phyloP scores from a whole-genome alignment of 2,113 vertebrate genomes.

The Cyprinus carpio region DNA sequence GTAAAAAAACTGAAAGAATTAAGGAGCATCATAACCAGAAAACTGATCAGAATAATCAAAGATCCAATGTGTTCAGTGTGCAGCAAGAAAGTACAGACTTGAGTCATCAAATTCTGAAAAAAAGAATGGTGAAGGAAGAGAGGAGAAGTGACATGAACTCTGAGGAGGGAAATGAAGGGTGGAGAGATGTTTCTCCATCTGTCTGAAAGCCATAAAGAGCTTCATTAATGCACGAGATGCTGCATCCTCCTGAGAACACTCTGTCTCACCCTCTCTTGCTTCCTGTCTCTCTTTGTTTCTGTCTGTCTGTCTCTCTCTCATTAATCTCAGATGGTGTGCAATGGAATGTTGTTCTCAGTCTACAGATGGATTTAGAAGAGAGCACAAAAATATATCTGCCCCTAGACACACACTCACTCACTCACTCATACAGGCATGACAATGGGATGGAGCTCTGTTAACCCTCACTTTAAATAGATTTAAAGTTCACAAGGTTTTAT shows the following conservation, averaged over 20 bases:
- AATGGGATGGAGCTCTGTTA: not conserved
- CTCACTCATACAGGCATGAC: slow-evolving; percentile 33
- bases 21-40: not conserved
- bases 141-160: not conserved
- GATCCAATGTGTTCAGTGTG: not conserved
- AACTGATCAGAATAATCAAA: not conserved
- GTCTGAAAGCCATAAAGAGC: slow-evolving; percentile 37
- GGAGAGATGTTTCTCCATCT: slow-evolving; percentile 12
- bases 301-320: slow-evolving; percentile 16
- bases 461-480: not conserved
- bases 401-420: slow-evolving; percentile 39
- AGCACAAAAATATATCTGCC: slow-evolving; percentile 32
- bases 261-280: not conserved
- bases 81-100: not conserved
- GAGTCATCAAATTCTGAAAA: not conserved
- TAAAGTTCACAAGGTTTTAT: not conserved
- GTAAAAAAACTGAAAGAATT: not conserved
- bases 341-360: slow-evolving; percentile 64
- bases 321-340: slow-evolving; percentile 58
- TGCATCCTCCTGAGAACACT: slow-evolving; percentile 12
- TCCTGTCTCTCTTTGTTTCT: slow-evolving; percentile 10
- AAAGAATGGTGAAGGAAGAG: not conserved
- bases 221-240: slow-evolving; percentile 35
- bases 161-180: slow-evolving; percentile 16
- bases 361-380: slow-evolving; percentile 59